These are phyloP conservation scores for Hoplostethus atlanticus DNA, from an alignment of 2,797 vertebrate genomes.

Conservation along the genomic window DNA sequence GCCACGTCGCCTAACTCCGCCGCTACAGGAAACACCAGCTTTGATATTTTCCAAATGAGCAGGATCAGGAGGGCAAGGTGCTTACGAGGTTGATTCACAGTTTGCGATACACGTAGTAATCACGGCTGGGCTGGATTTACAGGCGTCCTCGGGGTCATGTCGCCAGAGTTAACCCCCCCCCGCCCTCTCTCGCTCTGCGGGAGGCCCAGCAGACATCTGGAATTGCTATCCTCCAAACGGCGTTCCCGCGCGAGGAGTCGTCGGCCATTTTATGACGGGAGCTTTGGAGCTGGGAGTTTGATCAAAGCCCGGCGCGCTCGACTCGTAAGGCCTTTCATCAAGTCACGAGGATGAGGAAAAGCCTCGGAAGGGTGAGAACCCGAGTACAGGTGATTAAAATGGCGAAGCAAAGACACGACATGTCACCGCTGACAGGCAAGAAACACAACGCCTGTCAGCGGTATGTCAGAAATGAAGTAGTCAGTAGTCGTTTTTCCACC, in stretches of 20 bases:
- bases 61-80: slow-evolving; percentile 38
- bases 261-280: slow-evolving; percentile 51
- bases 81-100: slow-evolving; percentile 48
- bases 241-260: slow-evolving; percentile 35
- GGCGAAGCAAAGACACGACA: slow-evolving; percentile 30
- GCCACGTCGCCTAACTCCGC: slow-evolving; percentile 2
- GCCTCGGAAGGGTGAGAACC: slow-evolving; percentile 40
- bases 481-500: no score
- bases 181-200: slow-evolving; percentile 39
- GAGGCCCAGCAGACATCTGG: slow-evolving; percentile 70
- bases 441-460: slow-evolving; percentile 4
- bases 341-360: slow-evolving; percentile 60
- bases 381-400: slow-evolving; percentile 59
- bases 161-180: slow-evolving; percentile 22
- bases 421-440: not conserved
- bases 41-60: slow-evolving; percentile 62
- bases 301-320: slow-evolving; percentile 70
- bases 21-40: slow-evolving; percentile 26
- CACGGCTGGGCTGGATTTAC: slow-evolving; percentile 47
- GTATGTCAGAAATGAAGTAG: not conserved
- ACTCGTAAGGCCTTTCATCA: slow-evolving; percentile 64
- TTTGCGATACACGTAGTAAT: slow-evolving; percentile 50
- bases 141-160: slow-evolving; percentile 50
- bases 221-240: slow-evolving; percentile 37
- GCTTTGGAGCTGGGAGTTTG: slow-evolving; percentile 56